Base-by-base conservation (phyloP, 2,888 invertebrate genomes). In the Melipona beecheii region DNA sequence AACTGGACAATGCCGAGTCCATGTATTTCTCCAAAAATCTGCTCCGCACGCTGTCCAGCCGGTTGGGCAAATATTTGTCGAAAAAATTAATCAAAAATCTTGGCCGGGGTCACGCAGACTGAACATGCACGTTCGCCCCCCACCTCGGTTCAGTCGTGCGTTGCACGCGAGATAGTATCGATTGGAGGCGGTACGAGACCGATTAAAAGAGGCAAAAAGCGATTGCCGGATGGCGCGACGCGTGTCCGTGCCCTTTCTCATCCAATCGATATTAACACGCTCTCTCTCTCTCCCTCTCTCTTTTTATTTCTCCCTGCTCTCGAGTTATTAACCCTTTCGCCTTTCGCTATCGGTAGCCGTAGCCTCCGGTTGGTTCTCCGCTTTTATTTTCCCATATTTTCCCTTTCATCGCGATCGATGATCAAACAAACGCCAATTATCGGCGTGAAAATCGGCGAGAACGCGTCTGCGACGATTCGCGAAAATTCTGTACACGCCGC, bases 121-220 rank as follows among this genome's bases (percentile, higher is more conserved):
- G 68, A 73, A 72, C 36, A 15, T 71, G 27, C 19, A 52, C 58
- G 17, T 36, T 24, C 21, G 21, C 50, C 36, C 36, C 5, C 54
- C 31, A 0, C 31, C 31, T 31, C 31, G 31, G 31, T 49, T 50
- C 68, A 27, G 21, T 43, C 15, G 43, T 43, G 36, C 13, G 24
- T 50, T 19, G 50, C 50, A 50, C 62, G 72, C 19, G 77, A 73
- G 77, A 84, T 66, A 24, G 60, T 68, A 84, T 84, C 84, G 84
- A 84, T 78, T 82, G 66, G 80, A 56, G 49, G 49, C 75, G 64
- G 24, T 56, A 78, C 75, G 70, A 31, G 74, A 52, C 65, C 78
- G 82, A 80, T 83, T 80, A 83, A 83, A 83, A 83, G 62, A 65
- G 79, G 71, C n/a, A 72, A 83, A 83, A 83, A 79, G 52, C 77